Percentiles rank a stretch among this genome's conserved stretches.
Conservation (phyloP, 2,113 vertebrate species). For the Euleptes europaea region DNA sequence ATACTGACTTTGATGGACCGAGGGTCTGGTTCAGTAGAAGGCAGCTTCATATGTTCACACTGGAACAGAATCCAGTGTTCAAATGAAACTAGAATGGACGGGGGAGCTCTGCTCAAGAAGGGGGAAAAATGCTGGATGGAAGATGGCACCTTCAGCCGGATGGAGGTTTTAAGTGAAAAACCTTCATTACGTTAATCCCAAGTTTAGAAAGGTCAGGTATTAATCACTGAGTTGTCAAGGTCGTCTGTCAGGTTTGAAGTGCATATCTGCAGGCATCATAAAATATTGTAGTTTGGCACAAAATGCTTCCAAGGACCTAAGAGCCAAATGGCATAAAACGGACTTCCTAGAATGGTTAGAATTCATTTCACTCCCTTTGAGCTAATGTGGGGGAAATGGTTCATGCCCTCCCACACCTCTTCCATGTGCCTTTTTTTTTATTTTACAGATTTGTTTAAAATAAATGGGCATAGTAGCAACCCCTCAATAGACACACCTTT, state of each 20-base stretch:
- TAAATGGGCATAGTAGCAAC: no score
- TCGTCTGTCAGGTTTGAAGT: constrained; percentile 58
- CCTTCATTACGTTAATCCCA: constrained; percentile 64
- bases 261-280: constrained; percentile 61
- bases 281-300: constrained; percentile 51
- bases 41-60: no score
- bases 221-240: constrained; percentile 68
- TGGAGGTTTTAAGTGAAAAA: constrained; percentile 39
- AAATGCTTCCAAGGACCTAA: constrained; percentile 21
- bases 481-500: no score
- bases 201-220: constrained; percentile 62
- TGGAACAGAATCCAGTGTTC: neutral
- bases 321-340: neutral
- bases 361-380: neutral
- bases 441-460: no score
- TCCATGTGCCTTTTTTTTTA: neutral
- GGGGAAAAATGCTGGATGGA: neutral
- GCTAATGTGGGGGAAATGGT: no score
- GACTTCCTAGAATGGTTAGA: neutral
- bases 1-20: no score
- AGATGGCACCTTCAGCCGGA: constrained; percentile 28
- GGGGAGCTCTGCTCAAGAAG: neutral
- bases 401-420: neutral
- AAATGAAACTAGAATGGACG: neutral
- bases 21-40: no score